Evolutionary conservation across 2,113 vertebrate genomes (phyloP).

Genomic region (Oxygymnocypris stewartii): DNA sequence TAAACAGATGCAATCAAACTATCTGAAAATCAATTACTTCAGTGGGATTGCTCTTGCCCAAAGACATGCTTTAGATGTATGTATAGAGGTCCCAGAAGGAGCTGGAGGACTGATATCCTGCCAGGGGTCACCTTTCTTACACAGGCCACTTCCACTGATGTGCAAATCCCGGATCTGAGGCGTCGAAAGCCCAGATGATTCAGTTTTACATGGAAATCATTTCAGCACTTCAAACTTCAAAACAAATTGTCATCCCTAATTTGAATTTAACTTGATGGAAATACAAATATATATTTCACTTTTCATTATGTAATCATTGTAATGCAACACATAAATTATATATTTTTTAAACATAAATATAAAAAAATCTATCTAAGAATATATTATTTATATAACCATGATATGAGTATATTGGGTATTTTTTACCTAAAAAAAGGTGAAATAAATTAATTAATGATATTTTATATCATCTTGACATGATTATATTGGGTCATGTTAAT

Average conservation of each 20-base stretch:
- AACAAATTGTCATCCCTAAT: not conserved
- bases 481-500: too few relatives aligned
- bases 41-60: slow-evolving; percentile 28
- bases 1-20: slow-evolving; percentile 49
- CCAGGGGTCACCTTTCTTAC: slow-evolving; percentile 3
- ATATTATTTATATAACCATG: too few relatives aligned
- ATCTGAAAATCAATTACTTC: slow-evolving; percentile 43
- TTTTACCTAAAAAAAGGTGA: too few relatives aligned
- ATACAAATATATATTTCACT: too few relatives aligned
- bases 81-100: not conserved
- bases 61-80: slow-evolving; percentile 23
- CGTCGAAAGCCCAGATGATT: not conserved
- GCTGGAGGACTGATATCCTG: slow-evolving; percentile 14
- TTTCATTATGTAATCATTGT: too few relatives aligned
- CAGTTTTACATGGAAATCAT: slow-evolving; percentile 1
- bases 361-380: too few relatives aligned
- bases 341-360: too few relatives aligned
- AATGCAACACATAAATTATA: too few relatives aligned
- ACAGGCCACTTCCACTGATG: slow-evolving; percentile 12
- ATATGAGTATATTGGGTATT: too few relatives aligned
- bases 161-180: slow-evolving; percentile 4
- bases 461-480: too few relatives aligned
- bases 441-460: too few relatives aligned
- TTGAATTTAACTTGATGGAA: not conserved
- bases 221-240: not conserved